Base-by-base conservation (phyloP, 2,888 invertebrate species). In the Drosophila subquinaria region DNA sequence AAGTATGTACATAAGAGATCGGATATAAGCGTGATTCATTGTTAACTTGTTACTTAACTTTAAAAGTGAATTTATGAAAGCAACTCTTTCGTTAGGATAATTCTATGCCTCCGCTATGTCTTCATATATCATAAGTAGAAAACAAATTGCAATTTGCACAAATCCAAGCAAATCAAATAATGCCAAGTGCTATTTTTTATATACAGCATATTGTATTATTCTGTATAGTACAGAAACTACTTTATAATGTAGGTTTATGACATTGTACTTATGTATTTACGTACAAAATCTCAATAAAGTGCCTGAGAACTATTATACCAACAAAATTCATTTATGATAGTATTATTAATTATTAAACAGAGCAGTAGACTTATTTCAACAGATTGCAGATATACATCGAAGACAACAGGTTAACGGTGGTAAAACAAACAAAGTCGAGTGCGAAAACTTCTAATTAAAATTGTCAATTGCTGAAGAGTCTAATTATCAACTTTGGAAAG, bases 271-370 rank as follows among this genome's bases (percentile, higher is more conserved):
- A 79, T 50, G 48, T 68, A 69, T 48, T 57, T 45, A 51, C 64
- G 61, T 81, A 82, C 73, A 78, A 76, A 64, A 85, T 73, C 79
- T 83, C 71, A 84, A 89, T 87, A 87, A 88, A 89, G 88, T 89
- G 89, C 88, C 88, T 88, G 71, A 75, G 59, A 76, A 65, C 59
- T 66, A 78, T 73, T 75, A 72, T 33, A 74, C 50, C 57, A 67
- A 64, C 42, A 45, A 52, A 35, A 27, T 5, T 17, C 23, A 6
- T 33, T 33, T 36, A 45, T 47, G 8, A 38, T 38, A 13, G 20
- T 42, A 17, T 50, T 50, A 30, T 23, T 23, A 23, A 23, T 23
- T 23, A 23, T 4, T 23, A 23, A 20, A 50, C 17, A 15, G 9
- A 40, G 27, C 20, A 47, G 20, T 40, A 47, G 30, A 56, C 57